Evolutionary conservation across 2,113 vertebrate species (phyloP), one percentile per base, ranked within the genome.

Genomic region (Grus americana): DNA sequence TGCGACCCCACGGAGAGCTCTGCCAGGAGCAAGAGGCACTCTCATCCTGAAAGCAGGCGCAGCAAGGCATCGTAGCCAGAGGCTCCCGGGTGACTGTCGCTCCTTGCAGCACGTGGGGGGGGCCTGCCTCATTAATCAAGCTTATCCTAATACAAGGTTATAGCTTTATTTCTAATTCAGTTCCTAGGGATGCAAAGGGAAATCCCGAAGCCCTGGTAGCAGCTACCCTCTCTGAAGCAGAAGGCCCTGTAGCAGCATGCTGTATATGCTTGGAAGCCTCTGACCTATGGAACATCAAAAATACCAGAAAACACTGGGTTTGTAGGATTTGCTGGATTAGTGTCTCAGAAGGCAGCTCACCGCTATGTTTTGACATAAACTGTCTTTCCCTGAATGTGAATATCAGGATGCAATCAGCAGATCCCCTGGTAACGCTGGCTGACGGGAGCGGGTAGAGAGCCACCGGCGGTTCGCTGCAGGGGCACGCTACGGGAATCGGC

Each of bases 401-500:
- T 79, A 67, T 23, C 74, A 75, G 74, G 72, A 17, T 81, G 50
- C 71, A 57, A 10, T 38, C 75, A 79, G 10, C 22, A 68, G 58
- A 34, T 91, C 27, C 65, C 18, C 42, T 2, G 9, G 62, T 52
- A 27, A 44, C 0, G 0, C 59, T 70, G 72, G 7, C 36, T 6
- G 19, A 5, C 0, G 1, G 84, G 70, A 71, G 74, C 68, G 29
- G 73, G 36, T 26, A 58, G 52, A 9, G 23, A 2, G 57, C 30
- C 1, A 0, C 62, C 0, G 1, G 1, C 44, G 49, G 59, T 22
- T 84, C 57, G 10, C 68, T 36, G 71, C 65, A 58, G 34, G 80
- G 76, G 62, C 63, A 68, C 6, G 2, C 42, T 30, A 15, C 13
- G 36, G 76, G 40, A 34, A 15, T 38, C 49, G 57, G 65, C 85